phyloP scores from a whole-genome alignment of 2,797 vertebrate genomes.

The Coracias cyanogaster region DNA sequence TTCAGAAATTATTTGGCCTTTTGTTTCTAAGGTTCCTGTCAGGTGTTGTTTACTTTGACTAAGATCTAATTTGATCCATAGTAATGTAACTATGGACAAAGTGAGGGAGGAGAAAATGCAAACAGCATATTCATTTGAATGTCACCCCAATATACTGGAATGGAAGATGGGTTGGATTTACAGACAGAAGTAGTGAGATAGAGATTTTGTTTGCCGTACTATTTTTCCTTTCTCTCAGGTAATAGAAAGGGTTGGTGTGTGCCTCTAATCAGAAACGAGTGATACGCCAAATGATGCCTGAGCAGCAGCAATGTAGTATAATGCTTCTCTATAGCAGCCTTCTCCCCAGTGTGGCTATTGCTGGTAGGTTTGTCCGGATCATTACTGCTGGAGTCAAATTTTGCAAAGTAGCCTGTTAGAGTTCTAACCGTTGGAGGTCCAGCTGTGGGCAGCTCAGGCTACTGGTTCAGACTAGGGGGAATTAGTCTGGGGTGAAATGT shows the following conservation, averaged over 20 bases:
- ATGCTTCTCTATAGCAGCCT: neutral
- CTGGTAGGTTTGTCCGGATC: neutral
- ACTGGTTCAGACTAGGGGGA: neutral
- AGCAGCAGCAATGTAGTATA: fast-evolving
- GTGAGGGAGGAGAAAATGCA: neutral
- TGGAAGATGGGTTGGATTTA: neutral
- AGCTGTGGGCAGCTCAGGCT: neutral
- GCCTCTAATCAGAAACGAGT: neutral
- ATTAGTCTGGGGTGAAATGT: neutral
- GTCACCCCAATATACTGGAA: neutral
- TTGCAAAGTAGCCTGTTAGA: neutral
- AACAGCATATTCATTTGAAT: neutral
- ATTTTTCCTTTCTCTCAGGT: neutral
- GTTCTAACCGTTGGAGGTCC: neutral
- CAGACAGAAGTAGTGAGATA: neutral
- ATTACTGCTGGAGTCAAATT: neutral
- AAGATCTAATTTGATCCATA: neutral
- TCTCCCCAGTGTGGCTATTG: fast-evolving
- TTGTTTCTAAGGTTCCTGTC: neutral
- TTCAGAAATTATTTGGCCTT: neutral
- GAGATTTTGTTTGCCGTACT: neutral
- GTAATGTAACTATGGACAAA: neutral
- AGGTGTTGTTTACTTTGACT: neutral
- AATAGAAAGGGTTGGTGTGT: neutral
- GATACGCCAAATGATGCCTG: neutral